Evolutionary conservation across 2,113 vertebrate species (phyloP).

Genomic region (Vombatus ursinus): DNA sequence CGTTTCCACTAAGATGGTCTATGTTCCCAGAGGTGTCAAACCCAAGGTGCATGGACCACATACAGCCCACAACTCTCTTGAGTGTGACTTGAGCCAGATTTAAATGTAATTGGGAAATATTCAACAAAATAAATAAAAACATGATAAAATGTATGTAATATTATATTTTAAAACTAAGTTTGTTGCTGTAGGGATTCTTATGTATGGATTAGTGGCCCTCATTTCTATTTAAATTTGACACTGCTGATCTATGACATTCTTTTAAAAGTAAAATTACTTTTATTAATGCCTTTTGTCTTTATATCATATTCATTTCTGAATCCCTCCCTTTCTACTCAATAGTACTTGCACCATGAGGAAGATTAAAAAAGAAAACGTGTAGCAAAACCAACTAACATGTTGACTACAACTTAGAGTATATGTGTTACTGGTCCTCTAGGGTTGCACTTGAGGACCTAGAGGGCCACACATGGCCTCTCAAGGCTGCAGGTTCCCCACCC

Average conservation of each 20-base stretch:
- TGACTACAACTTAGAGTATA: neutral
- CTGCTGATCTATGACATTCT: neutral
- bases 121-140: neutral
- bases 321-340: neutral
- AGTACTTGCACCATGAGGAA: neutral
- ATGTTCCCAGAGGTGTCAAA: neutral
- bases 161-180: neutral
- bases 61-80: neutral
- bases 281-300: neutral
- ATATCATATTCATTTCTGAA: neutral
- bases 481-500: too few relatives aligned
- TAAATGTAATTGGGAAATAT: neutral
- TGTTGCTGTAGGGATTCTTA: neutral
- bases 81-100: neutral
- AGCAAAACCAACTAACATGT: neutral
- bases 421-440: neutral
- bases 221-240: neutral
- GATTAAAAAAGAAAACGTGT: neutral
- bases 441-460: too few relatives aligned
- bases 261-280: neutral
- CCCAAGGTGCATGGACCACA: neutral
- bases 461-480: too few relatives aligned
- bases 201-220: neutral
- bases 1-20: too few relatives aligned
- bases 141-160: too few relatives aligned